A percentile compares a stretch with the other conserved stretches of the same genome.
These are phyloP conservation scores for Sinhomidia bicolor DNA, from an alignment of 2,888 invertebrate species.

Conservation along the genomic window DNA sequence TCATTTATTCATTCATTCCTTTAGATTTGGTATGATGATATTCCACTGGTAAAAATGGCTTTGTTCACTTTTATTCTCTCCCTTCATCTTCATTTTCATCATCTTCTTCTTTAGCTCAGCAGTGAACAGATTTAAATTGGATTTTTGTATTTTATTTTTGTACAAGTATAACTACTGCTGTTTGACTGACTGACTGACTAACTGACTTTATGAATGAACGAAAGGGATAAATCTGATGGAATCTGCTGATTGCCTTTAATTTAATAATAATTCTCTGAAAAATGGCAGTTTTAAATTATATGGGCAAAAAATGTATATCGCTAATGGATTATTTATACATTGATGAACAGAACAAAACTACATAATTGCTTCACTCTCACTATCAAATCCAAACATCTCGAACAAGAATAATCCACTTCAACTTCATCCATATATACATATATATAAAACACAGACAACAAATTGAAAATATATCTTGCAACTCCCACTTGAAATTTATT, in stretches of 20 bases:
- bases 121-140: not conserved
- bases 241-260: constrained; percentile 53
- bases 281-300: constrained; percentile 45
- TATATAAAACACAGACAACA: not conserved
- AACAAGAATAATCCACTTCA: not conserved
- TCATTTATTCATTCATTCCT: not conserved
- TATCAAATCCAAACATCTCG: constrained; percentile 39
- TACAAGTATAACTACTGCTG: too few species aligned
- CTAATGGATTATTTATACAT: constrained; percentile 24
- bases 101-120: not conserved
- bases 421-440: not conserved
- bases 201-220: too few species aligned
- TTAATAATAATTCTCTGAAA: constrained; percentile 29
- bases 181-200: too few species aligned
- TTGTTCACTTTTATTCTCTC: not conserved
- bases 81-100: not conserved
- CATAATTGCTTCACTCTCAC: constrained; percentile 56
- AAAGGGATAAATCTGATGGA: constrained; percentile 40
- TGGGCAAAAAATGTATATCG: not conserved
- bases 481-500: too few species aligned
- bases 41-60: not conserved
- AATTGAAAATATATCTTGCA: too few species aligned
- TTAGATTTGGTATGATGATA: not conserved
- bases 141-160: not conserved
- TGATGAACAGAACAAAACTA: not conserved